Percentiles rank a stretch among this genome's conserved stretches.
phyloP scores from a whole-genome alignment of 2,113 vertebrate genomes.

The Electrona antarctica region DNA sequence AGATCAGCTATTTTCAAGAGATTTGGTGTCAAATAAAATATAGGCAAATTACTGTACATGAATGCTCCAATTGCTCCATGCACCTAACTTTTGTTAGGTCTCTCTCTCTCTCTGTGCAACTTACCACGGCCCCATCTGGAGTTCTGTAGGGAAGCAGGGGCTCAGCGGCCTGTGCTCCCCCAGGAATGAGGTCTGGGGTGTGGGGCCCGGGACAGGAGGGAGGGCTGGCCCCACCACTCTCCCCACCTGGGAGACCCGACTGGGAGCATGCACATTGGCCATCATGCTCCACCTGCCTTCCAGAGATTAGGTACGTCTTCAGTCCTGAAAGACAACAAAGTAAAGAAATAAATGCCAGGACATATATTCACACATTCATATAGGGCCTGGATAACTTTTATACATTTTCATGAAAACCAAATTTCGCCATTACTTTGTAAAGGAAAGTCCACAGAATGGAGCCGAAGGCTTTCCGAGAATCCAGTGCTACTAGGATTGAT shows the following conservation, averaged over 20 bases:
- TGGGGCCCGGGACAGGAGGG: slow-evolving; percentile 29
- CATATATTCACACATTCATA: neutral
- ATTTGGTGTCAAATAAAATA: too few species aligned
- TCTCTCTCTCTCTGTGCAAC: slow-evolving; percentile 1
- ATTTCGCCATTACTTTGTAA: neutral
- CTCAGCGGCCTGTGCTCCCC: slow-evolving; percentile 52
- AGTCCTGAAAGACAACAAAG: slow-evolving; percentile 35
- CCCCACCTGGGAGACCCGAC: slow-evolving; percentile 64
- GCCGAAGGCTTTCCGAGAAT: slow-evolving; percentile 8
- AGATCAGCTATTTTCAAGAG: too few species aligned
- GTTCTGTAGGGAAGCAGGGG: slow-evolving; percentile 45
- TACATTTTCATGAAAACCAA: slow-evolving; percentile 9
- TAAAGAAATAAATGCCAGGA: neutral
- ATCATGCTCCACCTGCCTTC: slow-evolving; percentile 80
- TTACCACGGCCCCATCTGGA: slow-evolving; percentile 49
- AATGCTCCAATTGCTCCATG: neutral
- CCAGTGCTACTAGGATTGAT: slow-evolving; percentile 6
- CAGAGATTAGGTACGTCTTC: slow-evolving; percentile 86
- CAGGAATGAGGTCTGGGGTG: slow-evolving; percentile 66
- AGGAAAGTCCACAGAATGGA: slow-evolving; percentile 16
- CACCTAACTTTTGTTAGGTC: neutral
- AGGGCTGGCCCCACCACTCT: neutral
- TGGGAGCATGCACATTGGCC: slow-evolving; percentile 81
- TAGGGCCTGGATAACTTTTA: slow-evolving; percentile 5
- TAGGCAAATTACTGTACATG: too few species aligned